Base-by-base conservation (phyloP, 2,888 invertebrate genomes). In the Scotopteryx bipunctaria region DNA sequence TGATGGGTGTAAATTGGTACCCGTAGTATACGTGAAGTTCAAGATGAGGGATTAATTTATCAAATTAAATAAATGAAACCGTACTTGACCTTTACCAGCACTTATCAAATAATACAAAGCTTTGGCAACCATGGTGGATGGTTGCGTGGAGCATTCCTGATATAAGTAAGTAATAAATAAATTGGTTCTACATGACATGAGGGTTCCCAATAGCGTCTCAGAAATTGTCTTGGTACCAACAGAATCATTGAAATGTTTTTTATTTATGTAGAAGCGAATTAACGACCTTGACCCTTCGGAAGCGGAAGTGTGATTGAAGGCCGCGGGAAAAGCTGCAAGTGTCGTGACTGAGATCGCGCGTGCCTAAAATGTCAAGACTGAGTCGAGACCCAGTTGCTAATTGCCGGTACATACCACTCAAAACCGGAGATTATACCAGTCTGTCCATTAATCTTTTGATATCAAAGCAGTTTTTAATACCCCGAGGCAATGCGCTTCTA, bases 331-430 rank as follows among this genome's bases (percentile, higher is more conserved):
- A 77, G 78, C 55, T 25, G 33, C 59, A 23, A 50, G 64, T 69
- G 61, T 76, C 76, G 76, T 77, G 77, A 78, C 69, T 67, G 61
- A 50, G 46, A 55, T 67, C 63, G 73, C 75, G 71, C 70, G 75
- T 69, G 66, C 43, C 64, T 55, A 69, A 72, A 85, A 86, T 86
- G 85, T 84, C 84, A 86, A 81, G 79, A 81, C 71, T 75, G 66
- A 69, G 74, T 17, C 57, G 43, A 58, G 42, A 52, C 35, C 41
- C 51, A 35, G 45, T 55, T 40, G 11, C 19, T 48, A 58, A 52
- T 55, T 48, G 14, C 16, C 8, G 8, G 35, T 13, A 40, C 27
- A 33, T n/a, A n/a, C n/a, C n/a, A 29, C n/a, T 38, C 14, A 3
- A 40, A 44, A 46, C 40, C 40, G 27, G 32, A 44, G 32, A 35